Evolutionary conservation across 2,888 invertebrate species (phyloP), one percentile per base, ranked within the genome.

Genomic region (Leucophenga montana): DNA sequence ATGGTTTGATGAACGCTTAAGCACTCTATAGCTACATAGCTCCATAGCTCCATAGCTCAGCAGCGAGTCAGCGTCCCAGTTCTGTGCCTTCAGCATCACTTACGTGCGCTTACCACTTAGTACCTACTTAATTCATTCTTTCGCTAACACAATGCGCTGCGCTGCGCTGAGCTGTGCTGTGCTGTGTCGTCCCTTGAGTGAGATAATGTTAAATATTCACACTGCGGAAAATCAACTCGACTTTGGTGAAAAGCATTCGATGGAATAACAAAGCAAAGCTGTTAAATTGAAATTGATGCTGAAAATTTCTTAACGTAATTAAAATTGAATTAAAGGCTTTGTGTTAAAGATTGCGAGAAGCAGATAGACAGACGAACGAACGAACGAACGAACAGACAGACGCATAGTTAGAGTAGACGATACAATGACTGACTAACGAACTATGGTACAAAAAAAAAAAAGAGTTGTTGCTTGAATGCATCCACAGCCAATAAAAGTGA

Each of bases 321-420:
- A 71, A 73, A 67, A 66, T 74, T 71, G 68, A 76, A 73, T 78
- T 77, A 70, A 82, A 69, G 70, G 53, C 67, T 69, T 53, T 18
- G 31, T 48, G 69, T 73, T 70, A 54, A 57, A 72, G 54, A 54
- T 54, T 54, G 18, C 54, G 18, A 50, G 13, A 54, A 20, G 22
- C 20, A 8, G 6, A 6, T 5, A 54, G 18, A 54, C 8, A 50
- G 50, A 50, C 50, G 14, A 0, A 16, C 14, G 50, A 14, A 50
- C 50, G 14, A 0, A 16, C 14, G 50, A 14, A 50, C 50, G 14
- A 14, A 27, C 27, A 27, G 27, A 50, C 50, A 50, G n/a, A 27
- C 27, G 27, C 27, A 27, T 27, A 27, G 27, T 27, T 27, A 27
- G 27, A 27, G 4, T 27, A 27, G 27, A n/a, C n/a, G n/a, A 27